These are phyloP conservation scores for Frieseomelitta varia DNA, from an alignment of 1,140 invertebrate genomes.

Conservation along the genomic window DNA sequence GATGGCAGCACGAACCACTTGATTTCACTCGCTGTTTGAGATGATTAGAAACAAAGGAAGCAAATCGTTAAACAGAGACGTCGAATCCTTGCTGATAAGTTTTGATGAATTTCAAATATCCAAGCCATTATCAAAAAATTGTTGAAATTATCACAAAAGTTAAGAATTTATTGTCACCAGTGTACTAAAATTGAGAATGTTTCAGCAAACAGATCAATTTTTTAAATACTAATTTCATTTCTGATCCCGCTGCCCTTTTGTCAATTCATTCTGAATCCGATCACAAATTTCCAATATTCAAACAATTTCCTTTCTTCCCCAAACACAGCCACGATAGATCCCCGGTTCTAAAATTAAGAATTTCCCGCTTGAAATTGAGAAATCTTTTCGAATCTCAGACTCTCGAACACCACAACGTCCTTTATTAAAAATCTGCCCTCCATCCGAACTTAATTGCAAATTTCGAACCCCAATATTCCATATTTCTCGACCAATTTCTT, in stretches of 20 bases:
- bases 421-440: background rate
- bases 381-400: too few species aligned
- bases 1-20: slow-evolving; percentile 59
- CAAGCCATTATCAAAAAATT: too few species aligned
- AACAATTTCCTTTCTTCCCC: background rate
- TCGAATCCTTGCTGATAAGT: background rate
- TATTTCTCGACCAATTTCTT: background rate
- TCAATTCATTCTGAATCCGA: too few species aligned
- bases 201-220: too few species aligned
- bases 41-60: slow-evolving; percentile 14
- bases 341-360: too few species aligned
- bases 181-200: too few species aligned
- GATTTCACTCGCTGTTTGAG: slow-evolving; percentile 18
- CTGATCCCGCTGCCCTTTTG: background rate
- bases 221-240: too few species aligned
- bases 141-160: too few species aligned
- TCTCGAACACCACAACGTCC: too few species aligned
- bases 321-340: background rate
- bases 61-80: slow-evolving; percentile 6
- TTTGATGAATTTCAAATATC: background rate
- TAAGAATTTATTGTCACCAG: too few species aligned
- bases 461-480: background rate
- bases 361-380: too few species aligned
- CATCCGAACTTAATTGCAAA: background rate
- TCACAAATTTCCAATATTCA: background rate